These are phyloP conservation scores for Cephus nigrinus DNA, from an alignment of 2,888 invertebrate genomes.

Conservation along the genomic window DNA sequence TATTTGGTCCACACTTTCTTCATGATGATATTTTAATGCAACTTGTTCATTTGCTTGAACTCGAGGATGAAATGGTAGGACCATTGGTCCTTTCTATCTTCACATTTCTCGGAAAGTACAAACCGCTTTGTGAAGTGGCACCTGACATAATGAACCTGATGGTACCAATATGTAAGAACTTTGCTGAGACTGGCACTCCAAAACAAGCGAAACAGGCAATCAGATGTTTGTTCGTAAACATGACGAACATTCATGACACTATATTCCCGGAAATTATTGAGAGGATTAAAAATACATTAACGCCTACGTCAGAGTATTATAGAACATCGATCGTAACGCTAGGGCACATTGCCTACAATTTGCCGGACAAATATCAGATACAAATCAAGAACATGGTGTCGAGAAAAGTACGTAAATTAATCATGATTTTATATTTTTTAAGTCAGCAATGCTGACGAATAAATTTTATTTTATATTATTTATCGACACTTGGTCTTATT, in stretches of 20 bases:
- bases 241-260: conserved; percentile 76
- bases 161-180: conserved; percentile 87
- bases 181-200: conserved; percentile 89
- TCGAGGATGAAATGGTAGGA: conserved; percentile 84
- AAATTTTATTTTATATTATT: conserved; percentile 13
- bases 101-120: conserved; percentile 88
- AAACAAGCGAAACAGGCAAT: conserved; percentile 98
- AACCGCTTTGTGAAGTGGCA: conserved; percentile 83
- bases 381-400: conserved; percentile 95
- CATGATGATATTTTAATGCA: conserved; percentile 85
- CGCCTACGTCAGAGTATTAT: conserved; percentile 82
- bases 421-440: background rate
- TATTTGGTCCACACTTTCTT: conserved; percentile 93
- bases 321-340: conserved; percentile 94
- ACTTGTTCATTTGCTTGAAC: conserved; percentile 79
- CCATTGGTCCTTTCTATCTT: conserved; percentile 86
- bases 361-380: conserved; percentile 89
- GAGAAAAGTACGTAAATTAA: conserved; percentile 74
- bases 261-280: conserved; percentile 88
- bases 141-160: conserved; percentile 81
- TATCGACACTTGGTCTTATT: conserved; percentile 13
- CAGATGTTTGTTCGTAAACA: conserved; percentile 89
- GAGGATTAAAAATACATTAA: conserved; percentile 79
- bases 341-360: conserved; percentile 93
- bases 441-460: background rate